phyloP scores from a whole-genome alignment of 2,888 invertebrate species.

The Cabera pusaria region DNA sequence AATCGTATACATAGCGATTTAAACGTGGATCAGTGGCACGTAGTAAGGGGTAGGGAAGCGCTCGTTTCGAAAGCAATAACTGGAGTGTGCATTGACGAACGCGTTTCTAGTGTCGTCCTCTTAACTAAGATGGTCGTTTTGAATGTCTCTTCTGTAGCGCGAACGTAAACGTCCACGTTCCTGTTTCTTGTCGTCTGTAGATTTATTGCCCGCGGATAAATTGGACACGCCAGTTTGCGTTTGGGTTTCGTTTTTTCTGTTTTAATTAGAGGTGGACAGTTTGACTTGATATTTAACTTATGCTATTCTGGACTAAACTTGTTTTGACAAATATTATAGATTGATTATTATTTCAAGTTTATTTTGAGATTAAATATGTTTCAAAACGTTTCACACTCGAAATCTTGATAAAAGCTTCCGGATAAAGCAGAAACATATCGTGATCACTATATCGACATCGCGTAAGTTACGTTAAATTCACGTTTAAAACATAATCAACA shows the following conservation, averaged over 20 bases:
- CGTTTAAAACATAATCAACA: too few relatives aligned
- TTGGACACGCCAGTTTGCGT: conserved; percentile 35
- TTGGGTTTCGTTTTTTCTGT: conserved; percentile 3
- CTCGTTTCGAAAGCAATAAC: conserved; percentile 48
- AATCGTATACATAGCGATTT: neutral
- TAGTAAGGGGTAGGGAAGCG: conserved; percentile 20
- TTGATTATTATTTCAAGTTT: too few relatives aligned
- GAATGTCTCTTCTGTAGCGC: conserved; percentile 61
- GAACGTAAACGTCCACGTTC: conserved; percentile 24
- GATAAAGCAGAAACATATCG: too few relatives aligned
- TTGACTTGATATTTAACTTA: too few relatives aligned
- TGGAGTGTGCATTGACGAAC: conserved; percentile 73
- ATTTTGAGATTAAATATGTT: too few relatives aligned
- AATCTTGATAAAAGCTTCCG: too few relatives aligned
- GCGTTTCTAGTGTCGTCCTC: conserved; percentile 66
- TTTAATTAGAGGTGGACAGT: conserved; percentile 10
- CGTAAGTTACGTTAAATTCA: too few relatives aligned
- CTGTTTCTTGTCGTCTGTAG: conserved; percentile 43
- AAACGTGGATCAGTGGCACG: neutral
- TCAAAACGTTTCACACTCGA: too few relatives aligned
- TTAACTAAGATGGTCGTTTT: conserved; percentile 58
- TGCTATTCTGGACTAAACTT: too few relatives aligned
- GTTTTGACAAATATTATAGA: too few relatives aligned
- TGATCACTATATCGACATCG: too few relatives aligned
- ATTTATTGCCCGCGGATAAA: conserved; percentile 34